Base-by-base conservation (phyloP, 2,113 vertebrate species). In the Phrynosoma blainvillii region DNA sequence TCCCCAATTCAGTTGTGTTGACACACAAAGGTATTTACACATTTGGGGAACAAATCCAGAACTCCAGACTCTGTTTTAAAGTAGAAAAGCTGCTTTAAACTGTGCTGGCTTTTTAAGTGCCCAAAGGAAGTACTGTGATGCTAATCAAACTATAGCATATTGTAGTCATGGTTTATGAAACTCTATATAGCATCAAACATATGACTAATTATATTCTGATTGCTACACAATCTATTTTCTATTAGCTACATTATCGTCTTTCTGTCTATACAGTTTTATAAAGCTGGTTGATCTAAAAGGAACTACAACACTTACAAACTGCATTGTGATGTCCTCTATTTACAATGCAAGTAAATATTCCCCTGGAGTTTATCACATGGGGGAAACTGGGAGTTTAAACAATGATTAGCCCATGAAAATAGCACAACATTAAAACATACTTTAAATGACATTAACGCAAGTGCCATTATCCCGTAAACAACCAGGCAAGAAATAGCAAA, bases 31-130 rank as follows among this genome's bases (percentile, higher is more conserved):
- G 2, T 1, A 78, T 27, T 36, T 36, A 14, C 18, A 70, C 0
- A 0, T 21, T 3, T 0, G 0, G 66, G 13, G 66, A 23, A 11
- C 0, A 1, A 71, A 0, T 0, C 77, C 30, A 12, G 1, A 14
- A 23, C 65, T 79, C 68, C 36, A 82, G 56, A 2, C 87, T 77
- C 10, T 2, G 2, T 0, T 6, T 18, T 8, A 42, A 54, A 18
- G 0, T 77, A 73, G 80, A 90, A 90, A 56, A 75, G 25, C 82
- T 87, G 70, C 52, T 83, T 27, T 70, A 59, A 77, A 81, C n/a
- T 75, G 0, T 77, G 23, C 30, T 42, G 8, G 65, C n/a, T 25
- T 10, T 32, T 78, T 68, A 70, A 5, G 20, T 32, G 7, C 2
- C 32, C 65, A 21, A 77, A 83, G 87, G 78, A 25, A 27, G 11